Base-by-base conservation (phyloP, 2,113 vertebrate species). In the Megaleporinus macrocephalus region DNA sequence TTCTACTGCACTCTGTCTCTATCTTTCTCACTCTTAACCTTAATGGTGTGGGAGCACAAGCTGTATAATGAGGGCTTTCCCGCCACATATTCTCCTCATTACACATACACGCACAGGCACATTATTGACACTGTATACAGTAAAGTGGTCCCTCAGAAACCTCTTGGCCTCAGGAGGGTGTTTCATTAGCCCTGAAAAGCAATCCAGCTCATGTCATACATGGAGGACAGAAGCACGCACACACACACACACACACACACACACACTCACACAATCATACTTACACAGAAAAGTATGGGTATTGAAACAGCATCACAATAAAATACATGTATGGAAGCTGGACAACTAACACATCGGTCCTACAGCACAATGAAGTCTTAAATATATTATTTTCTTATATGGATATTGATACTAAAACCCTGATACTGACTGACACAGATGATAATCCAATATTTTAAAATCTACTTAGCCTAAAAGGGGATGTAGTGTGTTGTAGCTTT, bases 1-100 rank as follows among this genome's bases (percentile, higher is more conserved):
- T 66, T 51, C 71, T 80, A 57, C 49, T 30, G 57, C 68, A 53
- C 47, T 36, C 65, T 79, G 29, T 72, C 49, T 76, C 51, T 73
- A 22, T 53, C 36, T 70, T 26, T 80, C 30, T 62, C 18, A 18
- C 66, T 36, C 74, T 87, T 57, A 79, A 80, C 63, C 73, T 77
- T 78, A 83, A 82, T 80, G 81, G 85, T 91, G 85, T 83, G 82
- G 75, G 84, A 86, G 90, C 88, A 84, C 85, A 87, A 83, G 85
- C 53, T 83, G 79, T 77, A 87, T 84, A 81, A 74, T 86, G 87
- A 86, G 77, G 86, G 73, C 75, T 77, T 86, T 88, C 76, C 83
- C 78, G 78, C 79, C 57, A 27, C 51, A 83, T 84, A 72, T 71
- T 80, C 49, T 80, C 18, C 83, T 85, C 78, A 84, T 83, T 77